Evolutionary conservation across 35 echinoderm and acorn worm species (phyloP).

Genomic region (Heliocidaris erythrogramma): DNA sequence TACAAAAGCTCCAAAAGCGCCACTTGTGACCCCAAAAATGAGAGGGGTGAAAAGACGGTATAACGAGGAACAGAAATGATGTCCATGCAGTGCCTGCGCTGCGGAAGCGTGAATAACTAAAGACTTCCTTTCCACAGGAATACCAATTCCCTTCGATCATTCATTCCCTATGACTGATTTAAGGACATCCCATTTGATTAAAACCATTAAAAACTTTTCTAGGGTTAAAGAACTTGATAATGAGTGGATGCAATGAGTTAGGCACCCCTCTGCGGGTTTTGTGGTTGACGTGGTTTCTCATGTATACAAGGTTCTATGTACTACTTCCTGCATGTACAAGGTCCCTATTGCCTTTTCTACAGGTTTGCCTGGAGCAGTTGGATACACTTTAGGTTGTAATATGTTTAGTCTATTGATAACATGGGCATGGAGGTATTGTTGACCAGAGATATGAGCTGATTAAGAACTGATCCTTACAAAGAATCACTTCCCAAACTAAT

Average conservation of each 20-base stretch:
- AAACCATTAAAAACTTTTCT: neutral
- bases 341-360: neutral
- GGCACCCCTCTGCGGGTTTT: neutral
- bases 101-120: conserved; percentile 44
- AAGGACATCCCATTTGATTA: neutral
- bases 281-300: neutral
- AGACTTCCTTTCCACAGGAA: conserved; percentile 12
- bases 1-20: neutral
- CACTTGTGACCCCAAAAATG: neutral
- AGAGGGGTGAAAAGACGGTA: neutral
- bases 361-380: neutral
- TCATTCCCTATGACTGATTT: neutral
- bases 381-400: neutral
- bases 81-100: neutral
- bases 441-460: neutral
- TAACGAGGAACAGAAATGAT: neutral
- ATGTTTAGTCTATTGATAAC: neutral
- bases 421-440: neutral
- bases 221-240: conserved; percentile 4
- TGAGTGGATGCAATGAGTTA: neutral
- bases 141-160: neutral
- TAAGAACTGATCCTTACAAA: neutral
- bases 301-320: neutral
- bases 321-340: neutral
- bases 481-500: neutral